Conservation (phyloP, 2,113 vertebrate species). For the Porphyrio hochstetteri region DNA sequence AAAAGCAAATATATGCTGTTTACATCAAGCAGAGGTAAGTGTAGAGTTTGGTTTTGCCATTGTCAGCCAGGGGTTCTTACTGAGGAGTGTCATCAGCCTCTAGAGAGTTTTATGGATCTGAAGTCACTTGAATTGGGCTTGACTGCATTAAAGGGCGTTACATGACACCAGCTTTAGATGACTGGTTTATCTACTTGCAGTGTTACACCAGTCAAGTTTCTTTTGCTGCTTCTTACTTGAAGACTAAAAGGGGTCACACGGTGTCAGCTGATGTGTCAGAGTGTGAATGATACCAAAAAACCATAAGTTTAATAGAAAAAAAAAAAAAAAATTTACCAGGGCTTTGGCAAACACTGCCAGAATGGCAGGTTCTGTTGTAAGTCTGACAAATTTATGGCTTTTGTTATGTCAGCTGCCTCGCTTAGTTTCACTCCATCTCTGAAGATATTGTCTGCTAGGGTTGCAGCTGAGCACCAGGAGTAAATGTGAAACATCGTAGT, state of each 20-base stretch:
- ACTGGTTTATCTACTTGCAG: slow-evolving; percentile 77
- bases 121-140: slow-evolving; percentile 75
- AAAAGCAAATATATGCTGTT: neutral
- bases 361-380: neutral
- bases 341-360: neutral
- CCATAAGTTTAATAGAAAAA: neutral
- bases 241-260: neutral
- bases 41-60: slow-evolving; percentile 7
- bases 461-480: neutral
- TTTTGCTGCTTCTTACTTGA: slow-evolving; percentile 49
- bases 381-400: neutral
- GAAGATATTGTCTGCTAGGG: neutral
- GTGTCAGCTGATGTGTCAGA: slow-evolving; percentile 42
- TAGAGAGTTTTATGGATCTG: slow-evolving; percentile 77
- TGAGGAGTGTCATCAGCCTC: slow-evolving; percentile 77
- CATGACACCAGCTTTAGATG: slow-evolving; percentile 72
- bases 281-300: slow-evolving; percentile 37
- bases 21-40: neutral
- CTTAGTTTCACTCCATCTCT: neutral
- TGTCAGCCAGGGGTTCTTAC: slow-evolving; percentile 63
- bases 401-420: neutral
- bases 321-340: neutral
- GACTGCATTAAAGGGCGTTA: slow-evolving; percentile 78
- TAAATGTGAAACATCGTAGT: neutral
- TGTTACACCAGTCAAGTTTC: slow-evolving; percentile 44